Evolutionary conservation across 2,797 vertebrate species (phyloP), one percentile per base, ranked within the genome.

Genomic region (Oryzias sinensis): DNA sequence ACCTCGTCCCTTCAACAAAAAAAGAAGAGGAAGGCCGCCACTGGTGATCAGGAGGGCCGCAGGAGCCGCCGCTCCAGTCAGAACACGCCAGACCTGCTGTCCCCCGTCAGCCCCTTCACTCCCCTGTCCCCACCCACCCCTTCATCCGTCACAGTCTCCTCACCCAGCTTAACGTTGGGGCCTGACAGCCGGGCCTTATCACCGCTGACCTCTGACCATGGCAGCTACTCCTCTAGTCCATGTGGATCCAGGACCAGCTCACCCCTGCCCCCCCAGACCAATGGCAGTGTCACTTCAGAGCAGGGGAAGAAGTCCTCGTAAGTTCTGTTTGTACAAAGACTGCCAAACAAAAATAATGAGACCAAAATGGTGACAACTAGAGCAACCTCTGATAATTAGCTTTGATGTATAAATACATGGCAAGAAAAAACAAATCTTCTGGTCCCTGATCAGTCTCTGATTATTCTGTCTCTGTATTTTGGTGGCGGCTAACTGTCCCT

Each of bases 1-100:
- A 70, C 84, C 0, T 43, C 79, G 22, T 25, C 49, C 6, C 68
- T 67, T 41, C 16, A 74, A 1, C 91, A 91, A 4, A 93, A 88
- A 53, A 92, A 93, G 18, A 67, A 92, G 1, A 78, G 92, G n/a
- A 93, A 91, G 60, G 64, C 65, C 22, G 56, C 85, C 0, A 40
- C 74, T 4, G 37, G 59, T 0, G 88, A 90, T 0, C 89, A 88
- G 59, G 92, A 94, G 8, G 87, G 73, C 5, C 71, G 89, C 0
- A 88, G 62, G 77, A 88, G 68, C 20, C 84, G 90, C 3, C 80
- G 89, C 16, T 53, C 90, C 3, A 76, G 67, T 22, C 87, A 91
- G 2, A 91, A 70, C 58, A 56, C 85, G 29, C 57, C 80, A 0
- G 88, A 91, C 51, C 37, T 65, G 18, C 25, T 63, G 15, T 18